Evolutionary conservation across 2,113 vertebrate species (phyloP).

Genomic region (Neolamprologus toae): DNA sequence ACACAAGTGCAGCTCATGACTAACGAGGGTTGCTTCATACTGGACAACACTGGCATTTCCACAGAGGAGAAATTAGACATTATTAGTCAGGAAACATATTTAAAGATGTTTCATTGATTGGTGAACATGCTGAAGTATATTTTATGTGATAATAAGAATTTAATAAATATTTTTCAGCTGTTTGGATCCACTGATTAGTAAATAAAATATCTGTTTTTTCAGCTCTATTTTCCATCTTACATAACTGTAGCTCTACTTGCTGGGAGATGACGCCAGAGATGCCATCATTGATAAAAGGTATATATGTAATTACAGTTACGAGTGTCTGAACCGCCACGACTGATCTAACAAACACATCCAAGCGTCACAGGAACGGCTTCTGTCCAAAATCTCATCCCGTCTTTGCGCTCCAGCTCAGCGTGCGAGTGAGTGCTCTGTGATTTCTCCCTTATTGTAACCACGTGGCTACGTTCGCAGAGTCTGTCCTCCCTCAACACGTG

Average conservation of each 20-base stretch:
- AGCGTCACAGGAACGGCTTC: neutral
- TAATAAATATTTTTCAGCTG: neutral
- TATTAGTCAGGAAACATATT: neutral
- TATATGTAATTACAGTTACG: neutral
- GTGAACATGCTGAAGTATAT: neutral
- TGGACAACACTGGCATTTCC: neutral
- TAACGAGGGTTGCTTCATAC: neutral
- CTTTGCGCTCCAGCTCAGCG: neutral
- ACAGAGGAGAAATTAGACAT: neutral
- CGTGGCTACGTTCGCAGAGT: constrained; percentile 12
- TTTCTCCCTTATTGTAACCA: constrained; percentile 19
- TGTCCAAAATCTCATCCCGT: neutral
- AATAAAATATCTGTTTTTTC: accelerated
- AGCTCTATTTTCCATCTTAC: neutral
- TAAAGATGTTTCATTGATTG: neutral
- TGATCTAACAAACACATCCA: neutral
- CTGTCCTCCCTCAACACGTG: constrained; percentile 7
- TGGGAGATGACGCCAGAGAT: neutral
- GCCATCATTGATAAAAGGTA: neutral
- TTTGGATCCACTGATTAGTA: neutral
- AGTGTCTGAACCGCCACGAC: neutral
- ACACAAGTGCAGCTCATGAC: neutral
- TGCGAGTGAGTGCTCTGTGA: neutral
- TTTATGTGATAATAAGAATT: neutral
- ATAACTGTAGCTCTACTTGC: neutral